A percentile compares a stretch with the other conserved stretches of the same genome.
phyloP scores from a whole-genome alignment of 2,113 vertebrate species.

The Tetrax tetrax region DNA sequence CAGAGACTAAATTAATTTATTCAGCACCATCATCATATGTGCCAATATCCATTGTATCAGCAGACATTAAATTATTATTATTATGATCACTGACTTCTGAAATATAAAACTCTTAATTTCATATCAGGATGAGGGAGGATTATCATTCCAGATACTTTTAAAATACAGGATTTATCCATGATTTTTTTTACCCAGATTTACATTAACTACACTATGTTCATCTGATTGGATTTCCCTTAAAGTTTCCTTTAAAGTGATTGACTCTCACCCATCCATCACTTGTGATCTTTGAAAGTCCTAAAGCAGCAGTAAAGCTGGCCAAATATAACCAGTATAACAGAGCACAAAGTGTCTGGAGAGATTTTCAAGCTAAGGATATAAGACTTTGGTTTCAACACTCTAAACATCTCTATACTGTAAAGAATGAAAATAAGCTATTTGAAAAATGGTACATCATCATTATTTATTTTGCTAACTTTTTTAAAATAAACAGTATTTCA shows the following conservation, averaged over 20 bases:
- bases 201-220: not conserved
- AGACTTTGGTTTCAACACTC: not conserved
- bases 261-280: constrained; percentile 4
- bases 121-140: not conserved
- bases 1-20: not conserved
- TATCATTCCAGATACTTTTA: not conserved
- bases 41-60: not conserved
- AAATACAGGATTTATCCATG: not conserved
- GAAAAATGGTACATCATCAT: not conserved
- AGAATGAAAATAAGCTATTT: not conserved
- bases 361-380: not conserved
- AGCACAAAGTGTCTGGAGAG: not conserved
- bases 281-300: constrained; percentile 8
- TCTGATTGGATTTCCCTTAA: not conserved
- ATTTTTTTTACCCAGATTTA: not conserved
- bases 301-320: not conserved
- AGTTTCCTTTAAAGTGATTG: not conserved
- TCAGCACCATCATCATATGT: not conserved
- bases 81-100: not conserved
- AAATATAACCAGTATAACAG: not conserved
- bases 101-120: not conserved
- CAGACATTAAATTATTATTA: not conserved
- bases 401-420: not conserved
- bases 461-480: not conserved
- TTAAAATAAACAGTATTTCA: not conserved